Evolutionary conservation across 2,888 invertebrate species (phyloP).

Genomic region (Spisula solida): DNA sequence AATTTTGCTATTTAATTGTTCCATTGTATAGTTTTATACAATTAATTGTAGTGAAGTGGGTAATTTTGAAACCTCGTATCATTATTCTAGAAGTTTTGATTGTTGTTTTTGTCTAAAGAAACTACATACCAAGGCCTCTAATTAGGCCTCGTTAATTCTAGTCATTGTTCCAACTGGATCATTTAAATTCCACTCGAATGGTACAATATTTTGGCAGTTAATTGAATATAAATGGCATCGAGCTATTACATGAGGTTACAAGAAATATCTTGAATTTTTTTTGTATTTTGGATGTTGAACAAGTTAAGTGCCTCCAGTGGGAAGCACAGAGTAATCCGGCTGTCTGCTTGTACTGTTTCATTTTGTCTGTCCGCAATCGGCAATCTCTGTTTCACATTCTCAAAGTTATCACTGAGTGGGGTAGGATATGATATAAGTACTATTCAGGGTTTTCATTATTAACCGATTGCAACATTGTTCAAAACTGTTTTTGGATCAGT

Average conservation of each 20-base stretch:
- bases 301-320: too few species aligned
- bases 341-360: too few species aligned
- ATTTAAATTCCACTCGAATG: background rate
- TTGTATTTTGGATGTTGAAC: background rate
- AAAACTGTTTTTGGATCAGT: too few species aligned
- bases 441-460: too few species aligned
- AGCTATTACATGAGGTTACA: background rate
- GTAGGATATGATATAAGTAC: too few species aligned
- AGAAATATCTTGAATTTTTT: background rate
- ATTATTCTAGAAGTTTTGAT: slow-evolving; percentile 13
- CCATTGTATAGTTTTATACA: slow-evolving; percentile 3
- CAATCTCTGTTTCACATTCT: background rate
- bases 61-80: slow-evolving; percentile 13
- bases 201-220: slow-evolving; percentile 10
- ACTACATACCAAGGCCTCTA: background rate
- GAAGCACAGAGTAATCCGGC: too few species aligned
- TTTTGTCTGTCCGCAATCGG: too few species aligned
- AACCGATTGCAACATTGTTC: too few species aligned
- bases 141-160: slow-evolving; percentile 6
- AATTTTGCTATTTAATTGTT: slow-evolving; percentile 26
- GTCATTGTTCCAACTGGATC: background rate
- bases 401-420: background rate
- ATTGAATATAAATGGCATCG: background rate
- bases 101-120: background rate
- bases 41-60: slow-evolving; percentile 12